A percentile compares a stretch with the other conserved stretches of the same genome.
phyloP scores from a whole-genome alignment of 2,113 vertebrate genomes.

The Danio rerio region GRCz12tu NC_133185.1:5671501-5672000 shows the following conservation, averaged over 20 bases:
- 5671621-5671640: background rate
- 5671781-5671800: constrained; percentile 19
- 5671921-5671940: constrained; percentile 47
- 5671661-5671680: background rate
- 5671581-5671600: too few species aligned
- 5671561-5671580: too few species aligned
- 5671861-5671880: constrained; percentile 25
- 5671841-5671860: constrained; percentile 10
- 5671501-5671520: too few species aligned
- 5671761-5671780: constrained; percentile 1
- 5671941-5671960: constrained; percentile 30
- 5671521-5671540: too few species aligned
- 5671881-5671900: constrained; percentile 48
- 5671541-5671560: too few species aligned
- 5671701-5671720: constrained; percentile 23
- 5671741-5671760: constrained; percentile 44
- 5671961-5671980: constrained; percentile 37
- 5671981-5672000: background rate
- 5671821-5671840: constrained; percentile 53
- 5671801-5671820: constrained; percentile 50
- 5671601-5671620: too few species aligned
- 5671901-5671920: constrained; percentile 29
- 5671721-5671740: constrained; percentile 18
- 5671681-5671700: background rate
- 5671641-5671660: background rate